Evolutionary conservation across 2,888 invertebrate species (phyloP).

Genomic region (Taenaris catops): DNA sequence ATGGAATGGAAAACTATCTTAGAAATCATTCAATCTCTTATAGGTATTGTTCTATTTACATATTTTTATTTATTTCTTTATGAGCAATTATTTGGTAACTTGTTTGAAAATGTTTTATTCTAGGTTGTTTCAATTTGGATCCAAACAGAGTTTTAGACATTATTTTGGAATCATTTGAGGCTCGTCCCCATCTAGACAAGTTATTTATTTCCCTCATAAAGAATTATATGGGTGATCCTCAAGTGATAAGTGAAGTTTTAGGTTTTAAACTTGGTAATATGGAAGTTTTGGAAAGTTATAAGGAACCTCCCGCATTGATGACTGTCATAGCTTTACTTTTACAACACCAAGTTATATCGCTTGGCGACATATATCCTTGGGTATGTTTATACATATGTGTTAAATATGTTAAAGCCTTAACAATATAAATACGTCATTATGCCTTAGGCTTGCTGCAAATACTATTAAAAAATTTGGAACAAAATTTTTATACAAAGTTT

Average conservation of each 20-base stretch:
- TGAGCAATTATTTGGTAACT: too few species aligned
- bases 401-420: too few species aligned
- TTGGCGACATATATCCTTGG: conserved; percentile 96
- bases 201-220: conserved; percentile 91
- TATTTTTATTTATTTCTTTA: too few species aligned
- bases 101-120: conserved; percentile 30
- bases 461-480: too few species aligned
- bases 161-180: conserved; percentile 97
- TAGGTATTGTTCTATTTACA: too few species aligned
- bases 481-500: too few species aligned
- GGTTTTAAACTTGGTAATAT: conserved; percentile 94
- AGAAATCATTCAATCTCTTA: conserved; percentile 95
- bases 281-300: conserved; percentile 74
- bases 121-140: conserved; percentile 99
- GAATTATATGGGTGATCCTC: conserved; percentile 91
- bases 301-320: conserved; percentile 91
- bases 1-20: conserved; percentile 85
- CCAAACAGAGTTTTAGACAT: conserved; percentile 98
- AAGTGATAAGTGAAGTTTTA: conserved; percentile 93
- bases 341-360: conserved; percentile 90
- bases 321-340: conserved; percentile 93
- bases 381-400: too few species aligned
- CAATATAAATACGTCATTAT: too few species aligned
- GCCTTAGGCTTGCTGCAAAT: too few species aligned
- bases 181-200: conserved; percentile 86